Evolutionary conservation across 1,140 invertebrate species (phyloP).

Genomic region (Heliconius hewitsoni): DNA sequence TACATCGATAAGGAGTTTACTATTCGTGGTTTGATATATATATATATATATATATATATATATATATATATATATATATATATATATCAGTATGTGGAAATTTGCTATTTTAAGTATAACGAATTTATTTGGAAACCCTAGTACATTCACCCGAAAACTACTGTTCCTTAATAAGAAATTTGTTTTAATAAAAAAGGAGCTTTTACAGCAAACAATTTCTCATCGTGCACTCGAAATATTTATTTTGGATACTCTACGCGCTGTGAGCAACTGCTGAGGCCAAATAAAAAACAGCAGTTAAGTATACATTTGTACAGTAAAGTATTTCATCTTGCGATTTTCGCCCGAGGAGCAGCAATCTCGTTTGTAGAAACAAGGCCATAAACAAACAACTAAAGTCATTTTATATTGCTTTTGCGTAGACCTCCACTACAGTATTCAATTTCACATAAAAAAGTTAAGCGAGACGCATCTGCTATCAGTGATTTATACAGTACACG

Average conservation of each 20-base stretch:
- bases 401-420: slow-evolving; percentile 35
- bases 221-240: background rate
- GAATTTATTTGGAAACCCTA: too few relatives aligned
- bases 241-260: slow-evolving; percentile 10
- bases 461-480: slow-evolving; percentile 33
- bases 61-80: too few relatives aligned
- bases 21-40: too few relatives aligned
- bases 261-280: background rate
- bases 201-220: background rate
- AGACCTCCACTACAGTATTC: slow-evolving; percentile 38
- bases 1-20: too few relatives aligned
- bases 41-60: too few relatives aligned
- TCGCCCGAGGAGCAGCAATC: slow-evolving; percentile 39
- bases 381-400: slow-evolving; percentile 35
- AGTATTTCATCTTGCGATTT: slow-evolving; percentile 38
- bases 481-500: slow-evolving; percentile 33
- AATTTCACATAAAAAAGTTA: slow-evolving; percentile 40
- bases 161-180: background rate
- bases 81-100: too few relatives aligned
- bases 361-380: slow-evolving; percentile 39
- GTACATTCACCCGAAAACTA: too few relatives aligned
- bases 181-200: background rate
- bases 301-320: slow-evolving; percentile 29
- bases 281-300: slow-evolving; percentile 8
- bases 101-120: too few relatives aligned